phyloP scores from a whole-genome alignment of 2,888 invertebrate genomes.

The Nephrotoma flavescens region DNA sequence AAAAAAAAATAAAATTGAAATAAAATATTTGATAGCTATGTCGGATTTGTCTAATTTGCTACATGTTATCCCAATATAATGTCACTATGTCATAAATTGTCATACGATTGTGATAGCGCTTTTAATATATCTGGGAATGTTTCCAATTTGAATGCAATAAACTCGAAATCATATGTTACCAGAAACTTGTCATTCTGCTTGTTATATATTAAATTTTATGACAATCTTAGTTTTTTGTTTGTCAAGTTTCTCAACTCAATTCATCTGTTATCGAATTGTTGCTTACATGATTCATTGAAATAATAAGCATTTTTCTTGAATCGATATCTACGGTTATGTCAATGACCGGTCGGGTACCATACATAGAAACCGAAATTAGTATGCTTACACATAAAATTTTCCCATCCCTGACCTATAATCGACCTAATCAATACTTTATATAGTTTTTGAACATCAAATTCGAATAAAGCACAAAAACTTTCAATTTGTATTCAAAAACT shows the following conservation, averaged over 20 bases:
- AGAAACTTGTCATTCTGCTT: not conserved
- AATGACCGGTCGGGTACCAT: no score
- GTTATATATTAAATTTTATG: not conserved
- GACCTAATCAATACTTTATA: not conserved
- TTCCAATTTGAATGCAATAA: not conserved
- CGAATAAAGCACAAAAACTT: not conserved
- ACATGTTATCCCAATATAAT: not conserved
- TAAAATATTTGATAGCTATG: not conserved
- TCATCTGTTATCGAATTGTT: not conserved
- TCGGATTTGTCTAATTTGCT: not conserved
- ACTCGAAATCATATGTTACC: not conserved
- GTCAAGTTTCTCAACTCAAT: not conserved
- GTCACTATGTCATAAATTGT: not conserved
- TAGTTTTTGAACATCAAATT: not conserved
- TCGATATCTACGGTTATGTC: no score
- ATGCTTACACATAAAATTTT: not conserved
- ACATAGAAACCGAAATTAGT: no score
- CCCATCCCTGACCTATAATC: not conserved
- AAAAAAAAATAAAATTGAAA: not conserved
- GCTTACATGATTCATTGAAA: no score
- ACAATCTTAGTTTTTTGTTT: no score
- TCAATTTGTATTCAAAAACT: not conserved
- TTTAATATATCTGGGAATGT: not conserved
- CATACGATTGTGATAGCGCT: not conserved
- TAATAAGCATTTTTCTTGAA: no score